These are phyloP conservation scores for Catharus minimus DNA, from an alignment of 2,113 vertebrate genomes.

Conservation along the genomic window DNA sequence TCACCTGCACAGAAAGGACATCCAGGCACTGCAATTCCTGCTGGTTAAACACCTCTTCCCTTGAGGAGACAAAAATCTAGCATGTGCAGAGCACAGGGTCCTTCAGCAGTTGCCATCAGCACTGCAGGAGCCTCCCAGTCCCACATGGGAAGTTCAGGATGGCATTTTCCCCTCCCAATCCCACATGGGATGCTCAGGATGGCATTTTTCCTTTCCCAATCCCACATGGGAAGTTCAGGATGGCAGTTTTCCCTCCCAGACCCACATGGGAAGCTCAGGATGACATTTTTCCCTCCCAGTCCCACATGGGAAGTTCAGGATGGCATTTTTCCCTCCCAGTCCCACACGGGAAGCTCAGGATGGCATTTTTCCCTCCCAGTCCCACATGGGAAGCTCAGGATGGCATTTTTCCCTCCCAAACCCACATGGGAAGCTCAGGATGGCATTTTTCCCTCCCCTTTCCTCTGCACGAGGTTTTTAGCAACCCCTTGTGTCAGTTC, in stretches of 20 bases:
- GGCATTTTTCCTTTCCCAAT: too few relatives aligned
- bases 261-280: too few relatives aligned
- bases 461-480: background rate
- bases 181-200: background rate
- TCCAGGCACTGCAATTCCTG: accelerated
- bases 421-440: background rate
- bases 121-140: background rate
- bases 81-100: background rate
- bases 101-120: background rate
- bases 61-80: background rate
- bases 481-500: background rate
- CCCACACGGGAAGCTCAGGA: background rate
- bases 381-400: background rate
- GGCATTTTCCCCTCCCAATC: background rate
- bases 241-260: background rate
- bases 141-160: background rate
- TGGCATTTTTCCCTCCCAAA: background rate
- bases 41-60: background rate
- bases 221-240: background rate
- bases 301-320: background rate
- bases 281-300: accelerated
- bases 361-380: background rate
- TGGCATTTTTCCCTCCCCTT: background rate
- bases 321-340: background rate
- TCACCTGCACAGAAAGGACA: conserved; percentile 79